These are phyloP conservation scores for Hippopotamus amphibius DNA, from an alignment of 2,113 vertebrate genomes.

Conservation along the genomic window DNA sequence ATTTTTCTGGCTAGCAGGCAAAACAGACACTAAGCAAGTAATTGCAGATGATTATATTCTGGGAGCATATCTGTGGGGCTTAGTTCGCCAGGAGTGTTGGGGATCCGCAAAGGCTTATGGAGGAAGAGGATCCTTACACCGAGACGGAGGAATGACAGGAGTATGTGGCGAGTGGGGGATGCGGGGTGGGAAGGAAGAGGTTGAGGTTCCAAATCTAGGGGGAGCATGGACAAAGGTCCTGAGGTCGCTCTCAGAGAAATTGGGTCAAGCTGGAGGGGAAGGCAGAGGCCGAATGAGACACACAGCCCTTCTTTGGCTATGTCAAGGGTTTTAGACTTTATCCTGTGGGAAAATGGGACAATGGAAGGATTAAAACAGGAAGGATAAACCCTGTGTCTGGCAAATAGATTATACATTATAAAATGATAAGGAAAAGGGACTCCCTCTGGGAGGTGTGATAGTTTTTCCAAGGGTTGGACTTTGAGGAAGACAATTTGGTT, in stretches of 20 bases:
- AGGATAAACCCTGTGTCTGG: not conserved
- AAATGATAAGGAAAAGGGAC: not conserved
- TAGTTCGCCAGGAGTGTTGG: not conserved
- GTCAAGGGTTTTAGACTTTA: not conserved
- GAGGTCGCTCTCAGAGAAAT: not conserved
- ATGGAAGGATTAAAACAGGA: not conserved
- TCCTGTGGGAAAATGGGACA: not conserved
- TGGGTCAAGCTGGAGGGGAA: not conserved
- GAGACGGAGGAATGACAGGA: not conserved
- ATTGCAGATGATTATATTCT: not conserved
- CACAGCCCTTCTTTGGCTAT: not conserved
- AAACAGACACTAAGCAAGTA: not conserved
- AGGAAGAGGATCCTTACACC: not conserved
- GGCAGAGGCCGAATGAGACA: not conserved
- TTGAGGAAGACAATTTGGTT: not conserved
- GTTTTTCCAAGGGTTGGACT: not conserved
- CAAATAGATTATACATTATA: accelerated
- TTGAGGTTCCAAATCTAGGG: not conserved
- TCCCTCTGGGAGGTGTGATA: not conserved
- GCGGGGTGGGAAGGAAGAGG: not conserved
- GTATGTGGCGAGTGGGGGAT: accelerated
- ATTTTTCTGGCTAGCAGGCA: not conserved
- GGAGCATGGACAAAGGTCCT: not conserved
- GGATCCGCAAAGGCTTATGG: not conserved
- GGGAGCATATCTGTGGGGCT: too few relatives aligned